Evolutionary conservation across 2,888 invertebrate genomes (phyloP).

Genomic region (Morinoia aosen): DNA sequence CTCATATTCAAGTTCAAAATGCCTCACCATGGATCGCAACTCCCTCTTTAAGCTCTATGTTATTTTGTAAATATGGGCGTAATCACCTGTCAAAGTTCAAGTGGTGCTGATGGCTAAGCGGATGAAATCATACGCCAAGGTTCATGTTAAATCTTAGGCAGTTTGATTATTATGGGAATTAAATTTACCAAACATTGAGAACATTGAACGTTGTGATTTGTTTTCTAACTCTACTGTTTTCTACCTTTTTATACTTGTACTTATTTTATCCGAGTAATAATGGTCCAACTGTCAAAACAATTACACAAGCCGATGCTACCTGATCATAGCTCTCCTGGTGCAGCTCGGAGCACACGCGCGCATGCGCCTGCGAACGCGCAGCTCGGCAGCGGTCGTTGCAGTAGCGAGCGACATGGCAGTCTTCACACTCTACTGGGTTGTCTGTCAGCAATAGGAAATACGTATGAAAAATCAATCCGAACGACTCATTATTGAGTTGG

Average conservation of each 20-base stretch:
- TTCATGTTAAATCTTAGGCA: background rate
- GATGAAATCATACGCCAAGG: no score
- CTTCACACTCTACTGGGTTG: background rate
- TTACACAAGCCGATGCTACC: background rate
- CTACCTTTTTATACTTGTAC: background rate
- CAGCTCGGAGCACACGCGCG: background rate
- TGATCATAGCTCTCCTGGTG: conserved; percentile 39
- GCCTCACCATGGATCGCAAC: background rate
- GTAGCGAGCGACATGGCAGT: conserved; percentile 38
- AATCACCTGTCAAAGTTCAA: background rate
- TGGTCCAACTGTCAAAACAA: background rate
- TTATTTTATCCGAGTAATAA: background rate
- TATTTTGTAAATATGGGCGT: background rate
- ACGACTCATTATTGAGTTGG: no score
- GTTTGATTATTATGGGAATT: background rate
- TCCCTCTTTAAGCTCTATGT: background rate
- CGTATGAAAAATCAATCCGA: background rate
- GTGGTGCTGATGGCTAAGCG: background rate
- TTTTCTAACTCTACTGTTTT: background rate
- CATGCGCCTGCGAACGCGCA: background rate
- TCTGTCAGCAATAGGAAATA: background rate
- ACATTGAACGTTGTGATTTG: background rate
- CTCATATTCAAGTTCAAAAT: background rate
- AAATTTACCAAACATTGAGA: background rate
- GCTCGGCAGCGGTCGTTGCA: conserved; percentile 33